Evolutionary conservation across 1,140 invertebrate species (phyloP).

Genomic region (Protaetia brevitarsis): DNA sequence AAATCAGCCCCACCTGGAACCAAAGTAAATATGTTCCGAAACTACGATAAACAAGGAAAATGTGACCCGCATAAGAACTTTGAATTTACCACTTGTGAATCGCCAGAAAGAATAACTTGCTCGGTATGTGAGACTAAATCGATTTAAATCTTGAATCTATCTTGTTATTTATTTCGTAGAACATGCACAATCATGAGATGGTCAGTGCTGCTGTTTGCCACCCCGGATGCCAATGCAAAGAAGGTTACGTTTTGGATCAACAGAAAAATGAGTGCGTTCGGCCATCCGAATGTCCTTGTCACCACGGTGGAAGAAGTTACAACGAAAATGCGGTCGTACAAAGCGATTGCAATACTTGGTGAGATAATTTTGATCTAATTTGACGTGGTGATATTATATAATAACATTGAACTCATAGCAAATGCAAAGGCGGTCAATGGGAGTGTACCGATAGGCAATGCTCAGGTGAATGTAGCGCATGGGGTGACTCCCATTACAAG

Average conservation of each 20-base stretch:
- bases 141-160: not conserved
- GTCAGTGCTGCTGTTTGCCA: conserved; percentile 59
- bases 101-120: conserved; percentile 73
- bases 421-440: conserved; percentile 67
- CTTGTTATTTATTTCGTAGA: conserved; percentile 49
- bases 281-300: conserved; percentile 75
- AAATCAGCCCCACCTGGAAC: conserved; percentile 54
- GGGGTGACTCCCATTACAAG: conserved; percentile 84
- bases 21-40: conserved; percentile 60
- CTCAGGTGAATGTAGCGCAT: conserved; percentile 70
- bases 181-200: conserved; percentile 63
- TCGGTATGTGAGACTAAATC: conserved; percentile 54
- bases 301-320: conserved; percentile 82
- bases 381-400: no score
- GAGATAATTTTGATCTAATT: conserved; percentile 34
- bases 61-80: conserved; percentile 62
- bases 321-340: conserved; percentile 70
- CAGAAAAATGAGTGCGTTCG: conserved; percentile 66
- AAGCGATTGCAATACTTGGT: conserved; percentile 83
- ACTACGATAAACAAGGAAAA: conserved; percentile 37
- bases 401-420: conserved; percentile 53
- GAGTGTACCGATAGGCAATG: conserved; percentile 63
- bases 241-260: conserved; percentile 70
- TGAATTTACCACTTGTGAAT: conserved; percentile 74
- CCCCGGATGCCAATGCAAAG: conserved; percentile 74